phyloP scores from a whole-genome alignment of 1,140 invertebrate species.

The Rhagoletis zephyria region DNA sequence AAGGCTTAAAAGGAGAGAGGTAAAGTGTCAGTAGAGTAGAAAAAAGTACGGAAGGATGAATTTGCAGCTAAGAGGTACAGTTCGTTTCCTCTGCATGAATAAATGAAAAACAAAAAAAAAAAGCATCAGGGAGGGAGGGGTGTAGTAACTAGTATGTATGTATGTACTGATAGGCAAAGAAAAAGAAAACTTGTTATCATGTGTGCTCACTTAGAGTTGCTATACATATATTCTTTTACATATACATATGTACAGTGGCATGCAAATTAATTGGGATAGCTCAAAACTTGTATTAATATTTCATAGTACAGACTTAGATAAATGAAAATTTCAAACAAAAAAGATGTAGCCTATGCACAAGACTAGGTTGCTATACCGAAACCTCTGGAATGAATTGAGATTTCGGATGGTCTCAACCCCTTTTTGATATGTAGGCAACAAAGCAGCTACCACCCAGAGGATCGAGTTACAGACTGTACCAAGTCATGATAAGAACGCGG shows the following conservation, averaged over 20 bases:
- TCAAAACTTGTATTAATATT: no score
- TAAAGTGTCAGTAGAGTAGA: neutral
- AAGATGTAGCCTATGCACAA: no score
- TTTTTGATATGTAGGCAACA: no score
- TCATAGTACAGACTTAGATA: no score
- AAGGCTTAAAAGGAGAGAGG: neutral
- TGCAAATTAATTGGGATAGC: neutral
- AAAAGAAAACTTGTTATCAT: neutral
- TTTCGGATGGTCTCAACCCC: no score
- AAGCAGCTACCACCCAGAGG: no score
- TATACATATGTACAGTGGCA: neutral
- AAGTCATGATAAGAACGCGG: no score
- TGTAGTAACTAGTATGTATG: neutral
- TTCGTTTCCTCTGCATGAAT: neutral
- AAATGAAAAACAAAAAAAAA: neutral
- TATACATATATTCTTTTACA: neutral
- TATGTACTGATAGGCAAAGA: neutral
- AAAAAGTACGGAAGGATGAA: conserved; percentile 38
- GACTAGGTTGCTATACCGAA: no score
- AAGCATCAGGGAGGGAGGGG: neutral
- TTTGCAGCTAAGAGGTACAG: neutral
- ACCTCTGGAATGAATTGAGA: no score
- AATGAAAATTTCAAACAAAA: no score
- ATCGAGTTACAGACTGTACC: no score
- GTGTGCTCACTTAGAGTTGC: neutral